Percentiles rank a stretch among this genome's conserved stretches.
phyloP scores from a whole-genome alignment of 2,113 vertebrate genomes.

The Scophthalmus maximus region DNA sequence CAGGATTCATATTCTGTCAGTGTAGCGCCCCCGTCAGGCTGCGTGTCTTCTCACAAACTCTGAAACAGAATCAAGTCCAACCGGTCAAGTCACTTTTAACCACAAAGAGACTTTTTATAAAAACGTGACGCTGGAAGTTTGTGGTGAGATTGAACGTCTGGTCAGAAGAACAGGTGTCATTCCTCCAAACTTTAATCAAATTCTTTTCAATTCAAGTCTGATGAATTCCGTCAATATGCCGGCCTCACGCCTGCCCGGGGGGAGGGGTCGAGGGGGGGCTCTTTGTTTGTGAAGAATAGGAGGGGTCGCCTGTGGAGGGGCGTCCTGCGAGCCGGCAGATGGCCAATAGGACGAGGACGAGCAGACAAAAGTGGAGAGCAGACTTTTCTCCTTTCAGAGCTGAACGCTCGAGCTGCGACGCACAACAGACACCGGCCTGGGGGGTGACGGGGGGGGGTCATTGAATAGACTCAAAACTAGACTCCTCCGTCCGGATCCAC shows the following conservation, averaged over 20 bases:
- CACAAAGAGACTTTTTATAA: no score
- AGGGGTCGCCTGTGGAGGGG: constrained; percentile 51
- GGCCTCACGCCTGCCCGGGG: constrained; percentile 9
- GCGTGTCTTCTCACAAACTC: neutral
- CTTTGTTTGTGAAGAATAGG: constrained; percentile 59
- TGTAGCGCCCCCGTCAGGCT: neutral
- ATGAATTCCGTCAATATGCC: constrained; percentile 59
- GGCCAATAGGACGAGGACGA: constrained; percentile 52
- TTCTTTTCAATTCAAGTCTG: constrained; percentile 29
- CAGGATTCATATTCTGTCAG: neutral
- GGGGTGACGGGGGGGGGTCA: neutral
- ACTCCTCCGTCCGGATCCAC: no score
- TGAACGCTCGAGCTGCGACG: constrained; percentile 3
- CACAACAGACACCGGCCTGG: neutral
- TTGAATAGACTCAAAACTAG: no score
- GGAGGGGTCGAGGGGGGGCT: neutral
- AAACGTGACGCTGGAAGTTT: no score
- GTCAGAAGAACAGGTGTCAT: constrained; percentile 66
- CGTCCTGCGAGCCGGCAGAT: constrained; percentile 70
- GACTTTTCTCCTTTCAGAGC: constrained; percentile 43
- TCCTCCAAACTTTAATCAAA: constrained; percentile 43
- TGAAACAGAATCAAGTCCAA: neutral
- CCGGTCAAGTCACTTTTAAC: no score
- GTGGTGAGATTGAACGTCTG: neutral
- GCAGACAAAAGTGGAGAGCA: constrained; percentile 52